Conservation (phyloP, 2,113 vertebrate genomes). For the Cathartes aura region DNA sequence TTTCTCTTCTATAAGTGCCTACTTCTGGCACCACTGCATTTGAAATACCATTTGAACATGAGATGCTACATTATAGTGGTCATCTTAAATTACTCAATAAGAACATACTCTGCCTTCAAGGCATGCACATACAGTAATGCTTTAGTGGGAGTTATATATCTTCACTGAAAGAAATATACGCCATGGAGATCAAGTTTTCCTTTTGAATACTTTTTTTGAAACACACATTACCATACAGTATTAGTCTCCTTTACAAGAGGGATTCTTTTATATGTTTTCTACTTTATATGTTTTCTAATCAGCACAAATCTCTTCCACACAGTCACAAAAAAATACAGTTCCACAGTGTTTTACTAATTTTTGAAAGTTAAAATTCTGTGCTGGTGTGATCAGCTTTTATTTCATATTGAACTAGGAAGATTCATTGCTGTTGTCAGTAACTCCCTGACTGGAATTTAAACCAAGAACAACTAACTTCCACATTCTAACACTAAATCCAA, state of each 20-base stretch:
- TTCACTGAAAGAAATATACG: neutral
- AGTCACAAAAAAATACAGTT: neutral
- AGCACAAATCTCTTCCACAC: neutral
- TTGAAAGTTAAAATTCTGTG: neutral
- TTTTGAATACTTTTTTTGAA: neutral
- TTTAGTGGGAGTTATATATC: neutral
- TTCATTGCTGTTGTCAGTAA: neutral
- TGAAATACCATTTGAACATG: slow-evolving; percentile 5
- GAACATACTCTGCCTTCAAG: slow-evolving; percentile 26
- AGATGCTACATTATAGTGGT: neutral
- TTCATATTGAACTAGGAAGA: neutral
- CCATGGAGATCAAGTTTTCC: neutral
- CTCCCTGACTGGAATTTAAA: neutral
- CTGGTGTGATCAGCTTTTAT: neutral
- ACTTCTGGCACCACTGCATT: slow-evolving; percentile 22
- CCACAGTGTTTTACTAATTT: neutral
- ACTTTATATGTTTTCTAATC: neutral
- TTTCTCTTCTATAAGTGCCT: slow-evolving; percentile 23
- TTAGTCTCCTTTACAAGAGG: neutral
- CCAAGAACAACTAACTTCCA: neutral
- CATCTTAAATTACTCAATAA: slow-evolving; percentile 36
- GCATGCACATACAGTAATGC: neutral
- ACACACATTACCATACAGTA: neutral
- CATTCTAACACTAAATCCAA: neutral
- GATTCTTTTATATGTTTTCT: neutral